Evolutionary conservation across 2,888 invertebrate genomes (phyloP), one percentile per base, ranked within the genome.

Genomic region (Brassicogethes aeneus): DNA sequence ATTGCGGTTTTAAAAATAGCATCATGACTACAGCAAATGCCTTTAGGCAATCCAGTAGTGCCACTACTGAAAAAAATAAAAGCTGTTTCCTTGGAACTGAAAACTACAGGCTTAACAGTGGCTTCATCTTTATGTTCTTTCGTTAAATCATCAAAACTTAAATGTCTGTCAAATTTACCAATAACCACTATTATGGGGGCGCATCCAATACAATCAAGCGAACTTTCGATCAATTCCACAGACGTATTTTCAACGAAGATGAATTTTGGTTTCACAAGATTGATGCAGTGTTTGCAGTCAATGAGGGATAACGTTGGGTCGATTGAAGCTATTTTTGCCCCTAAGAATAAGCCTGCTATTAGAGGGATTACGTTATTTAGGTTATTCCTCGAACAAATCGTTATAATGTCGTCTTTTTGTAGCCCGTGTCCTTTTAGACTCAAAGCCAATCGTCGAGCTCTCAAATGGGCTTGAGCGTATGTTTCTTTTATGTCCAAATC

Each of bases 291-390:
- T 5, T 47, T 44, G 1, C 54, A 51, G 44, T 64, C 62, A 29
- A 43, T 15, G 3, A 50, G 12, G 2, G 57, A 57, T 29, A 58
- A 41, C 10, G 44, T 47, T 10, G 61, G 58, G 42, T 65, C 61
- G 17, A 65, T 42, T 8, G 60, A 54, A 3, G 59, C 51, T 2
- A 61, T 50, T 29, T 50, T 54, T 3, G 59, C 53, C 2, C 73
- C 74, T 13, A 72, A 59, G 47, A 66, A 73, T 2, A 70, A 45
- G 1, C 69, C 66, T 1, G 73, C 73, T 32, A 73, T 69, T 36
- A 70, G 66, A 0, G 74, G 71, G n/a, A 73, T 62, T 3, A 57
- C 54, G 3, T 69, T 53, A 40, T 74, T 65, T 1, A 67, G 31
- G 16, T 72, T 70, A 44, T 69, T 73, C 1, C 67, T 65, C 2